phyloP scores from a whole-genome alignment of 2,113 vertebrate species.

The Tapirus terrestris region DNA sequence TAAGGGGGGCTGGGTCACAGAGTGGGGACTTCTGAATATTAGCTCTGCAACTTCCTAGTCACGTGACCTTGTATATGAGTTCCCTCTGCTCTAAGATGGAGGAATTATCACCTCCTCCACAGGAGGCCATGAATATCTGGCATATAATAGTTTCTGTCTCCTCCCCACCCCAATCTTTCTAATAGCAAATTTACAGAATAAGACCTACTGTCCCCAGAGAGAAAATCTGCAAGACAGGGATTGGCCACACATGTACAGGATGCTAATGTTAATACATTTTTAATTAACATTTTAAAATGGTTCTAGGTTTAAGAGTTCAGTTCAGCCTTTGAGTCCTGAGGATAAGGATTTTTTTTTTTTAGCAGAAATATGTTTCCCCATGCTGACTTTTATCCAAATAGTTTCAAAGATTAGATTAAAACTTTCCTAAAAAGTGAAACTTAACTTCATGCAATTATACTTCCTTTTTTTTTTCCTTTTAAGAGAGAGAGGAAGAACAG shows the following conservation, averaged over 20 bases:
- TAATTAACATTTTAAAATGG: conserved; percentile 62
- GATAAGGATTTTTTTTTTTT: conserved; percentile 10
- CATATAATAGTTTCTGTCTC: neutral
- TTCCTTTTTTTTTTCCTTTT: neutral
- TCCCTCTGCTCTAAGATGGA: neutral
- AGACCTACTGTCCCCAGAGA: neutral
- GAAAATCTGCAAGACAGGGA: neutral
- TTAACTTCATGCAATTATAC: neutral
- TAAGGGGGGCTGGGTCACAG: neutral
- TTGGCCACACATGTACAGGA: neutral
- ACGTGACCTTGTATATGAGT: accelerated
- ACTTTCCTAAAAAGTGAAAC: conserved; percentile 45
- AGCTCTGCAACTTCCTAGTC: neutral
- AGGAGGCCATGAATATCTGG: neutral
- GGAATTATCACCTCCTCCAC: neutral
- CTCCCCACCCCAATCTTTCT: neutral
- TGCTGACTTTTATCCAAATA: conserved; percentile 61
- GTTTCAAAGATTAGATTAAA: conserved; percentile 73
- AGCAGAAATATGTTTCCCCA: conserved; percentile 55
- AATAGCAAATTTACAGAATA: neutral
- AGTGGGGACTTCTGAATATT: neutral
- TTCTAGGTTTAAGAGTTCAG: conserved; percentile 45
- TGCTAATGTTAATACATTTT: conserved; percentile 48
- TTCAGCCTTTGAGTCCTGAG: conserved; percentile 40
- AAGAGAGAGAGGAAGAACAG: neutral